phyloP scores from a whole-genome alignment of 2,797 vertebrate species.

The Phaenicophaeus curvirostris region DNA sequence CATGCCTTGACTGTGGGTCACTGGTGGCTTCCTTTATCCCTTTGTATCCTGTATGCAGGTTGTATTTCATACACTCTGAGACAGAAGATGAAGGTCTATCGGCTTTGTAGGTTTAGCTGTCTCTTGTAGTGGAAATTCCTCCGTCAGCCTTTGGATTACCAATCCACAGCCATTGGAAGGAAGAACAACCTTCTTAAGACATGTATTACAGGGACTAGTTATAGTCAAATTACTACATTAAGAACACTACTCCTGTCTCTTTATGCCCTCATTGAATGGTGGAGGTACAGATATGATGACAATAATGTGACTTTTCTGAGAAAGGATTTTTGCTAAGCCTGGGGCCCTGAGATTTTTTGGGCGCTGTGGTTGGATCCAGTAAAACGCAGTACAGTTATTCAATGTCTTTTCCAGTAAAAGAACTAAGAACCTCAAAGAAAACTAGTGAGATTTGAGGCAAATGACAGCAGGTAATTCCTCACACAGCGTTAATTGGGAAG shows the following conservation, averaged over 20 bases:
- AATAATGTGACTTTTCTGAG: background rate
- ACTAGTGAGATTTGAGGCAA: background rate
- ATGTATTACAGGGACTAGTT: background rate
- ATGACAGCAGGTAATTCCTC: background rate
- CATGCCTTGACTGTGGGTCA: background rate
- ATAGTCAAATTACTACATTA: background rate
- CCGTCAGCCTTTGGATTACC: background rate
- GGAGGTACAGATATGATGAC: background rate
- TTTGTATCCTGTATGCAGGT: background rate
- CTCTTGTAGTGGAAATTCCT: background rate
- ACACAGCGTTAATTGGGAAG: background rate
- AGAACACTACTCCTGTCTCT: background rate
- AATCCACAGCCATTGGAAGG: background rate
- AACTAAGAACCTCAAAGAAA: background rate
- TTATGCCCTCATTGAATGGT: background rate
- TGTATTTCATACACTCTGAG: background rate
- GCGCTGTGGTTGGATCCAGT: background rate
- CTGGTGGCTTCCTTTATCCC: background rate
- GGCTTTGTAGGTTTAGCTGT: background rate
- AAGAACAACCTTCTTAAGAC: background rate
- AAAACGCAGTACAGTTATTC: background rate
- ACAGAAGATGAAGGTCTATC: background rate
- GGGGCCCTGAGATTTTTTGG: background rate
- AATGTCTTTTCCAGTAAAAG: background rate
- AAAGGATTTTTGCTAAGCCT: background rate